Evolutionary conservation across 2,888 invertebrate genomes (phyloP).

Genomic region (Caprella mutica): DNA sequence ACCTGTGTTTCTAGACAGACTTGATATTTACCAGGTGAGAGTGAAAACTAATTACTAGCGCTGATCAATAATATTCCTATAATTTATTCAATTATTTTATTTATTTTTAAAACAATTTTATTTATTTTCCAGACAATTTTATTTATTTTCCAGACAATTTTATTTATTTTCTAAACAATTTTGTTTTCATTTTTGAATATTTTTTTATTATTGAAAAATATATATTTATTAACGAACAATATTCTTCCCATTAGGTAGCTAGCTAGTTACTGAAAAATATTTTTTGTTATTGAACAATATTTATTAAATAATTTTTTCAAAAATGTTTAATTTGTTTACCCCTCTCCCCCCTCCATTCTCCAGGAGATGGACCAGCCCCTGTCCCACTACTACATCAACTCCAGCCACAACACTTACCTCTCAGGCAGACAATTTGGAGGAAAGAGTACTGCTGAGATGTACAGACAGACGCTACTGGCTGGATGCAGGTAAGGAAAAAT

Average conservation of each 20-base stretch:
- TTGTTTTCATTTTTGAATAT: too few species aligned
- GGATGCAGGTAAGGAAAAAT: slow-evolving; percentile 67
- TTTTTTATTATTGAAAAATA: too few species aligned
- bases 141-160: slow-evolving; percentile 51
- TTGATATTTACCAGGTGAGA: slow-evolving; percentile 72
- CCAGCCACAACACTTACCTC: slow-evolving; percentile 90
- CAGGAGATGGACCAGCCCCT: slow-evolving; percentile 98
- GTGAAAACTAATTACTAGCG: not conserved
- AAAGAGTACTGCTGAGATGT: slow-evolving; percentile 95
- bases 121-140: too few species aligned
- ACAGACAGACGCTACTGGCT: slow-evolving; percentile 87
- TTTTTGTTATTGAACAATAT: too few species aligned
- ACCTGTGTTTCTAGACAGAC: slow-evolving; percentile 93
- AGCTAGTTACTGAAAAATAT: too few species aligned
- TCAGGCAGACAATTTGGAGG: slow-evolving; percentile 95
- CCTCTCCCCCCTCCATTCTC: too few species aligned
- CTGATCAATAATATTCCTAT: not conserved
- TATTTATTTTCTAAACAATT: too few species aligned
- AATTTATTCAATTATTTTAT: not conserved
- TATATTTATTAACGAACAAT: too few species aligned
- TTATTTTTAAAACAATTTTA: not conserved
- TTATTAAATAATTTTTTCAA: too few species aligned
- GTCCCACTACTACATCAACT: slow-evolving; percentile 98
- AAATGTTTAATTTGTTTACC: too few species aligned
- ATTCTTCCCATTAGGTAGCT: too few species aligned